Percentiles rank a stretch among this genome's conserved stretches.
phyloP scores from a whole-genome alignment of 1,140 invertebrate genomes.

The Musca vetustissima region DNA sequence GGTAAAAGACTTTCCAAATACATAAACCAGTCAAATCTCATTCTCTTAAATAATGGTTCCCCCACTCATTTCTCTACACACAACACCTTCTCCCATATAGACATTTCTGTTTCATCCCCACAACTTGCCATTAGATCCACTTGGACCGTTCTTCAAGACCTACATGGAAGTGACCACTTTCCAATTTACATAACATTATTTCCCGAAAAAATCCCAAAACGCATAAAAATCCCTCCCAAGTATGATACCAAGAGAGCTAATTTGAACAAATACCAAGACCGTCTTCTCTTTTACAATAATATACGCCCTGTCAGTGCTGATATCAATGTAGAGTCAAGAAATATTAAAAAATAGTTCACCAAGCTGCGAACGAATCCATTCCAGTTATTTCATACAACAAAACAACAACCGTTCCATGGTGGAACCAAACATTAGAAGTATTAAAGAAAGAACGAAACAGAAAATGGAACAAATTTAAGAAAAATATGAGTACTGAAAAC shows the following conservation, averaged over 20 bases:
- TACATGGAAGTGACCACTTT: neutral
- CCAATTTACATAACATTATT: constrained; percentile 1
- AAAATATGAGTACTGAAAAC: neutral
- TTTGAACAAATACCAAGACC: neutral
- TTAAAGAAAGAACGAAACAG: neutral
- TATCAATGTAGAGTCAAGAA: neutral
- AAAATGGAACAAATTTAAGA: neutral
- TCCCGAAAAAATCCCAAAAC: neutral
- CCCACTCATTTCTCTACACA: constrained; percentile 1
- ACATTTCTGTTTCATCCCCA: neutral
- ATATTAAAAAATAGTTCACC: constrained; percentile 4
- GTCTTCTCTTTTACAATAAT: no score
- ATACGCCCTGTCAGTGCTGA: neutral
- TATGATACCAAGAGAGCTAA: neutral
- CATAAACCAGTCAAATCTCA: neutral
- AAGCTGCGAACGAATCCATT: neutral
- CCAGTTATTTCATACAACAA: neutral
- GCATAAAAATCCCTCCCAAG: neutral
- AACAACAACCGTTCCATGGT: neutral
- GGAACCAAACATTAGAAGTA: neutral
- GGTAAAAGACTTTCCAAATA: neutral
- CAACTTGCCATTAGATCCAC: neutral
- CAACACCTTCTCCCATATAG: neutral
- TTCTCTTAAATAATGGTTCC: neutral
- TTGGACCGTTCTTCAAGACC: neutral